Evolutionary conservation across 2,888 invertebrate genomes (phyloP).

Genomic region (Osmoderma eremita): DNA sequence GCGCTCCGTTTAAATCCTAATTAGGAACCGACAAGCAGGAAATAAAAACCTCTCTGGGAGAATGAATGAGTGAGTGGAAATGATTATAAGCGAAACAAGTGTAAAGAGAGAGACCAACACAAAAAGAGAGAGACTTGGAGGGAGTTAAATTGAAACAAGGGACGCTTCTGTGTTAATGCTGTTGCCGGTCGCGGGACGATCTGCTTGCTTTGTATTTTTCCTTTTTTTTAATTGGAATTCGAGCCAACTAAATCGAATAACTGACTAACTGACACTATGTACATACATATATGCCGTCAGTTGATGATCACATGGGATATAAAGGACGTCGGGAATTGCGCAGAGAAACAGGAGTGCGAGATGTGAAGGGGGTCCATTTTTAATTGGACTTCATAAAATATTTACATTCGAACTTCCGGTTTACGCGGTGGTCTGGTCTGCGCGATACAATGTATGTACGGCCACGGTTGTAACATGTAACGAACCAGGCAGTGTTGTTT

Average conservation of each 20-base stretch:
- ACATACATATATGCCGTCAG: no score
- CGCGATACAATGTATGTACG: no score
- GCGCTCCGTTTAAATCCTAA: no score
- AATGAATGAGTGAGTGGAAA: no score
- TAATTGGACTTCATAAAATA: slow-evolving; percentile 43
- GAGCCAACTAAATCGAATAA: neutral
- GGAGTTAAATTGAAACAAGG: slow-evolving; percentile 21
- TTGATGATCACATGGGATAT: neutral
- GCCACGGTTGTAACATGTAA: no score
- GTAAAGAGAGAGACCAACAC: neutral
- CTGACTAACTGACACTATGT: neutral
- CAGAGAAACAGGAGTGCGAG: neutral
- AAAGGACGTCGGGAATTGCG: slow-evolving; percentile 13
- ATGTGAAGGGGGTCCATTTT: slow-evolving; percentile 29
- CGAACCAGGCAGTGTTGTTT: no score
- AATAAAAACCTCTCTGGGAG: no score
- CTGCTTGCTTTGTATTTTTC: neutral
- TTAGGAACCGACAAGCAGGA: no score
- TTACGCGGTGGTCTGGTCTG: neutral
- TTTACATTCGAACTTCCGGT: slow-evolving; percentile 40
- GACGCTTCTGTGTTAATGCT: slow-evolving; percentile 3
- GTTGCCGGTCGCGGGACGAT: no score
- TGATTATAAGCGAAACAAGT: no score
- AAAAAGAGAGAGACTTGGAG: neutral
- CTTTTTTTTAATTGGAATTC: slow-evolving; percentile 8